Evolutionary conservation across 2,888 invertebrate species (phyloP).

Genomic region (Geotrupes spiniger): DNA sequence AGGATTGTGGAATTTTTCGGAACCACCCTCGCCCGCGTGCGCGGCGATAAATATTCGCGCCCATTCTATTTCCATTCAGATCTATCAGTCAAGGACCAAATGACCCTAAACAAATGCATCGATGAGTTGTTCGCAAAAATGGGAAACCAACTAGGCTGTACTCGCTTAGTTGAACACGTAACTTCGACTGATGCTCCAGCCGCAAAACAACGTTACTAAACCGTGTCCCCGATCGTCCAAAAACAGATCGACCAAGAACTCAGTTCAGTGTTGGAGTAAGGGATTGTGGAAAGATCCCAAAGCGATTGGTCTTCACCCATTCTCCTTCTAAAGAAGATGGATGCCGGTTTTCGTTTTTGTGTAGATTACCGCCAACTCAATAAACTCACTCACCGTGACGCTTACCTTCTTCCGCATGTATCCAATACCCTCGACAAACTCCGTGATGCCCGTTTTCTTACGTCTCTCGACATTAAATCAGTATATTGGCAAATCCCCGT

Average conservation of each 20-base stretch:
- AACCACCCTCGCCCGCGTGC: too few relatives aligned
- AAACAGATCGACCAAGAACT: slow-evolving; percentile 30
- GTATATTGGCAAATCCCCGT: slow-evolving; percentile 28
- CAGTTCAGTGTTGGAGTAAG: slow-evolving; percentile 35
- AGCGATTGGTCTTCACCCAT: slow-evolving; percentile 26
- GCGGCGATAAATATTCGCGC: too few relatives aligned
- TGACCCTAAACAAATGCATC: too few relatives aligned
- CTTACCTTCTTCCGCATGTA: slow-evolving; percentile 23
- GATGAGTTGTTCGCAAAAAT: too few relatives aligned
- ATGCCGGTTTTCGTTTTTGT: slow-evolving; percentile 27
- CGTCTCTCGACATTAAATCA: slow-evolving; percentile 21
- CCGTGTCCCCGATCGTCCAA: slow-evolving; percentile 25
- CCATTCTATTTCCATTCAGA: too few relatives aligned
- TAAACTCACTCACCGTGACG: slow-evolving; percentile 18
- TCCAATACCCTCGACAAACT: slow-evolving; percentile 22
- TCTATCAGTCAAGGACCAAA: too few relatives aligned
- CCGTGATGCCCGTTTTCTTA: slow-evolving; percentile 20
- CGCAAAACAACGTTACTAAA: slow-evolving; percentile 28
- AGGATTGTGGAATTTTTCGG: too few relatives aligned
- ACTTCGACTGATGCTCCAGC: slow-evolving; percentile 11
- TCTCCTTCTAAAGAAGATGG: slow-evolving; percentile 25
- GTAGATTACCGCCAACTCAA: slow-evolving; percentile 29
- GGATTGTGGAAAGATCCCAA: slow-evolving; percentile 33
- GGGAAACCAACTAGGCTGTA: slow-evolving; percentile 12
- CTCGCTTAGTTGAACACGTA: slow-evolving; percentile 10